phyloP scores from a whole-genome alignment of 2,888 invertebrate genomes.

The Cyaniris semiargus region DNA sequence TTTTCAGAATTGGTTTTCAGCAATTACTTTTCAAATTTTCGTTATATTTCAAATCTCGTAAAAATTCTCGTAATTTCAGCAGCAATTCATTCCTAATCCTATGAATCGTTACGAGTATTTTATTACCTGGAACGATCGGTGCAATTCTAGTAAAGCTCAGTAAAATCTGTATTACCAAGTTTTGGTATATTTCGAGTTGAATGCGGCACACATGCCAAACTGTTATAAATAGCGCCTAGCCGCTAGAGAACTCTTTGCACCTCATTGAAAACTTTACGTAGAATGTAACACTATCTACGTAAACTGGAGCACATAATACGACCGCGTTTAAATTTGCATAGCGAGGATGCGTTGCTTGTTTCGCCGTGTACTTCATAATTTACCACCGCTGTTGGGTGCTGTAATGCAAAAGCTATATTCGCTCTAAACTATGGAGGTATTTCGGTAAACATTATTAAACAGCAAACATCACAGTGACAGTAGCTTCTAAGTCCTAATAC shows the following conservation, averaged over 20 bases:
- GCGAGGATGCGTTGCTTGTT: constrained; percentile 35
- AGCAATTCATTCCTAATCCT: not conserved
- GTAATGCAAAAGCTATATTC: not conserved
- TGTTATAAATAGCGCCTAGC: constrained; percentile 39
- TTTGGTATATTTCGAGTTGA: constrained; percentile 15
- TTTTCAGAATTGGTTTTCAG: no score
- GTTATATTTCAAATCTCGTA: not conserved
- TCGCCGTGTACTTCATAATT: constrained; percentile 15
- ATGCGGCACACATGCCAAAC: constrained; percentile 18
- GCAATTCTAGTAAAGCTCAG: not conserved
- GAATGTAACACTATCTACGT: constrained; percentile 38
- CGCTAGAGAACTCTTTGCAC: constrained; percentile 40
- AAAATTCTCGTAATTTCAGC: not conserved
- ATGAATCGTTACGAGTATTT: not conserved
- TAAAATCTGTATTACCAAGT: constrained; percentile 7
- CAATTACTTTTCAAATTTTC: not conserved
- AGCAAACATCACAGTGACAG: not conserved
- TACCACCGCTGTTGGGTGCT: not conserved
- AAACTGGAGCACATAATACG: constrained; percentile 38
- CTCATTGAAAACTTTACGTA: constrained; percentile 40
- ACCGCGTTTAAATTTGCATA: constrained; percentile 36
- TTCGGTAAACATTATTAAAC: not conserved
- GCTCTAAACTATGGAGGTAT: not conserved
- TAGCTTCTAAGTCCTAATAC: no score
- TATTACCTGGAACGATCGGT: not conserved